Evolutionary conservation across 2,113 vertebrate species (phyloP).

Genomic region (Archilochus colubris): DNA sequence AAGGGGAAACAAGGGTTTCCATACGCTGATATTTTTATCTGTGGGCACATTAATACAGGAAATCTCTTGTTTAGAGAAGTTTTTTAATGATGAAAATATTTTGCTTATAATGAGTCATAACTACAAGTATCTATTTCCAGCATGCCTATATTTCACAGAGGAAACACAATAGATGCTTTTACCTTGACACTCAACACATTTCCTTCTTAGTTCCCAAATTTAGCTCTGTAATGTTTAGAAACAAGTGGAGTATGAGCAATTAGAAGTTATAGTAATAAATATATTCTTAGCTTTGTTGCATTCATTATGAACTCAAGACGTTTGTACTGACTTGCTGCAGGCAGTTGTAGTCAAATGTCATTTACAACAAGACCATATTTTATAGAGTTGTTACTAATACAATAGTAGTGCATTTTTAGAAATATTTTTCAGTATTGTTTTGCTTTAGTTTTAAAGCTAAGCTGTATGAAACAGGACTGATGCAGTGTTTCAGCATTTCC

Average conservation of each 20-base stretch:
- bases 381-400: neutral
- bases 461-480: neutral
- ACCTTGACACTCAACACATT: neutral
- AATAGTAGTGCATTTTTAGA: neutral
- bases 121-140: conserved; percentile 2
- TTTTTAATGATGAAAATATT: neutral
- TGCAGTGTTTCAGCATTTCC: neutral
- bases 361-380: neutral
- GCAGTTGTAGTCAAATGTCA: neutral
- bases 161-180: conserved; percentile 19
- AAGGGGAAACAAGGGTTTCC: neutral
- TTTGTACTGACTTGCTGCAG: neutral
- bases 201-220: conserved; percentile 24
- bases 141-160: neutral
- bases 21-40: neutral
- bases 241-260: neutral
- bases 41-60: neutral
- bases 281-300: conserved; percentile 6
- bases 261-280: neutral
- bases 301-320: neutral
- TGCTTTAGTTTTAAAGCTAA: neutral
- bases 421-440: conserved; percentile 21
- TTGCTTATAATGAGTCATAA: neutral
- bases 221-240: neutral
- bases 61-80: neutral